Base-by-base conservation (phyloP, 2,797 vertebrate species). In the Danio jaintianensis region DNA sequence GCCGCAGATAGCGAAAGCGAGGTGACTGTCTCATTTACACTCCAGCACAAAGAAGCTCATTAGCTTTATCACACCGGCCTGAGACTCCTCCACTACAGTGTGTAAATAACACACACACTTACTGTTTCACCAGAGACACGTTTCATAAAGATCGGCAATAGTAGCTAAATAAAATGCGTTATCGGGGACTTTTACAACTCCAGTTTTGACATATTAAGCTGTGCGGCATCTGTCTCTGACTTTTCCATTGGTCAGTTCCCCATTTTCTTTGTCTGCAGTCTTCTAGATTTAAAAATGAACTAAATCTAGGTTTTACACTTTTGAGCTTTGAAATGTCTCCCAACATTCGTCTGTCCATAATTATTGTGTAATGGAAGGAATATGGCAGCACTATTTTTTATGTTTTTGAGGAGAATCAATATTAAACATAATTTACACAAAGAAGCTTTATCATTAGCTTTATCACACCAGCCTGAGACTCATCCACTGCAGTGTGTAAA, bases 371-470 rank as follows among this genome's bases (percentile, higher is more conserved):
- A n/a, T n/a, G n/a, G n/a, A n/a, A n/a, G n/a, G n/a, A n/a, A n/a
- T n/a, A n/a, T n/a, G n/a, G n/a, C n/a, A n/a, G n/a, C n/a, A n/a
- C n/a, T n/a, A n/a, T n/a, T n/a, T n/a, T n/a, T n/a, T n/a, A n/a
- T n/a, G n/a, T n/a, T n/a, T n/a, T n/a, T n/a, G n/a, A n/a, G n/a
- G n/a, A n/a, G n/a, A n/a, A n/a, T n/a, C n/a, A n/a, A n/a, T n/a
- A n/a, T n/a, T n/a, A n/a, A n/a, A n/a, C n/a, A n/a, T n/a, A n/a
- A n/a, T n/a, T n/a, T n/a, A n/a, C 96, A 97, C 96, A 96, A 97
- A 96, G 96, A 96, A 96, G 94, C 95, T 96, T n/a, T n/a, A n/a
- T n/a, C 96, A 96, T 98, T 98, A 96, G 94, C 95, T 97, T 97
- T 96, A 97, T 96, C 94, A 94, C 94, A 91, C 91, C 94, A 94